Conservation (phyloP, 2,113 vertebrate genomes). For the Ornithorhynchus anatinus region DNA sequence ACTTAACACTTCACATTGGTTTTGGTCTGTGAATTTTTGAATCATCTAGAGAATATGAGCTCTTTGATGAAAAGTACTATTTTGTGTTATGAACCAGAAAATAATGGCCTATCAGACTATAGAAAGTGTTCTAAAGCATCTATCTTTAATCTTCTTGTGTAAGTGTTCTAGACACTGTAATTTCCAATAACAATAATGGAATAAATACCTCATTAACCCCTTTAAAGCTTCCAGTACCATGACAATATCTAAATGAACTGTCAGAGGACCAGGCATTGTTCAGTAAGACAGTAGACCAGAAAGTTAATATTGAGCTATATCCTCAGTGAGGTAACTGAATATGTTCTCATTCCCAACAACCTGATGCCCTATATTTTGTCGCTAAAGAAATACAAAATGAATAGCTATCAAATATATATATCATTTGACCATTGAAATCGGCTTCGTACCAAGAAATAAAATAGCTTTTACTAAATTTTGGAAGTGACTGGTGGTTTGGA, state of each 20-base stretch:
- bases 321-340: slow-evolving; percentile 36
- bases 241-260: slow-evolving; percentile 73
- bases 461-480: neutral
- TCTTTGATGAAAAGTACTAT: slow-evolving; percentile 71
- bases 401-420: neutral
- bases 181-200: slow-evolving; percentile 69
- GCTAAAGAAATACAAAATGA: neutral
- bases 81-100: slow-evolving; percentile 80
- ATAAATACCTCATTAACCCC: slow-evolving; percentile 68
- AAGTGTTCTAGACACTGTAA: slow-evolving; percentile 70
- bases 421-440: slow-evolving; percentile 1
- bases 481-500: slow-evolving; percentile 7
- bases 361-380: slow-evolving; percentile 11
- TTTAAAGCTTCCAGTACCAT: slow-evolving; percentile 63
- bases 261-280: slow-evolving; percentile 59
- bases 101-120: slow-evolving; percentile 73
- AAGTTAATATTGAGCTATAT: slow-evolving; percentile 62
- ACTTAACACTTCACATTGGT: slow-evolving; percentile 74
- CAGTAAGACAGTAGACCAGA: slow-evolving; percentile 62
- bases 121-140: slow-evolving; percentile 72
- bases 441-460: slow-evolving; percentile 3
- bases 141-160: slow-evolving; percentile 74
- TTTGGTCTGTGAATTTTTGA: slow-evolving; percentile 79
- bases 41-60: slow-evolving; percentile 79
- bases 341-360: slow-evolving; percentile 33